Evolutionary conservation across 1,140 invertebrate genomes (phyloP).

Genomic region (Bombus sylvicola): DNA sequence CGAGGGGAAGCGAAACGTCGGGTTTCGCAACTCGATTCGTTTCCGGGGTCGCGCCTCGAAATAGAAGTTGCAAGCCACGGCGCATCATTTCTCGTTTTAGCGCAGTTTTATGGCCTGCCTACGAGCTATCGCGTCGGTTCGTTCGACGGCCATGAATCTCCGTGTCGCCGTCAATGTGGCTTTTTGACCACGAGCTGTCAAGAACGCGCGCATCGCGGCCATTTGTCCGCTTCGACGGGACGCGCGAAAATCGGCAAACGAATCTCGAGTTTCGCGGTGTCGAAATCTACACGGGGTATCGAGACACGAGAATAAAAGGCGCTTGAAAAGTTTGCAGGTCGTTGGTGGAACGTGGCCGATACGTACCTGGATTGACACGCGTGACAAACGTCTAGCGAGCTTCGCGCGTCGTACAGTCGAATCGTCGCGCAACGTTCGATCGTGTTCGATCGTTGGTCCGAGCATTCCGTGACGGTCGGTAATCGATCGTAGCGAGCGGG

Average conservation of each 20-base stretch:
- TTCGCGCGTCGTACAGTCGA: neutral
- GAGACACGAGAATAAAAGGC: neutral
- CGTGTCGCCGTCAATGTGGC: conserved; percentile 53
- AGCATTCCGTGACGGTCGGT: neutral
- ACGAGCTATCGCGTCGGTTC: conserved; percentile 73
- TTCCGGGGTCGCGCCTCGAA: conserved; percentile 81
- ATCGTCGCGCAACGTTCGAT: too few species aligned
- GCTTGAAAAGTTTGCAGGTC: neutral
- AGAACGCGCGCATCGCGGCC: conserved; percentile 7
- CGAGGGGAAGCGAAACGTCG: conserved; percentile 17
- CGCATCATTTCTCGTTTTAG: conserved; percentile 78
- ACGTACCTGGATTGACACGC: neutral
- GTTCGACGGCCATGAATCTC: conserved; percentile 71
- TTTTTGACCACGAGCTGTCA: conserved; percentile 56
- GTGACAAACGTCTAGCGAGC: neutral
- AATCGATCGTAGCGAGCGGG: neutral
- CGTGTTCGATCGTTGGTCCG: neutral
- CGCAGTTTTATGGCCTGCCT: conserved; percentile 79
- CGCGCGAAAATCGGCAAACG: conserved; percentile 15
- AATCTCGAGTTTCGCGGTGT: neutral
- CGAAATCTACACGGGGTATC: neutral
- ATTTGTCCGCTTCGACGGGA: conserved; percentile 23
- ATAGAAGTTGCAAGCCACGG: conserved; percentile 78
- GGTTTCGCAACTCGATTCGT: conserved; percentile 68
- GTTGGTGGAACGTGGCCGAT: neutral